phyloP scores from a whole-genome alignment of 2,888 invertebrate genomes.

The Mesopsocus fuscifrons region DNA sequence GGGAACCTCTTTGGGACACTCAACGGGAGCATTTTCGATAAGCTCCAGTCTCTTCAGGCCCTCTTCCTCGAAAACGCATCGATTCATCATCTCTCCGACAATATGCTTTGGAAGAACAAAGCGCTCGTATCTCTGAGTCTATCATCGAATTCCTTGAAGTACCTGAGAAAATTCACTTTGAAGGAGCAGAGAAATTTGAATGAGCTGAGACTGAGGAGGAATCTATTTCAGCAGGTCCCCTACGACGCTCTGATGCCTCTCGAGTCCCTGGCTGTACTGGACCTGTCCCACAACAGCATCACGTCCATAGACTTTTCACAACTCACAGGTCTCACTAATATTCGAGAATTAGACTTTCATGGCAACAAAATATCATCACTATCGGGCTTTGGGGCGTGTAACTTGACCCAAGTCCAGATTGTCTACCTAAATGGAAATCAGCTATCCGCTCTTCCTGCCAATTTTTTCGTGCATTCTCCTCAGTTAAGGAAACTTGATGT shows the following conservation, averaged over 20 bases:
- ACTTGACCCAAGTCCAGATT: conserved; percentile 49
- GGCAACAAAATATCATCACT: conserved; percentile 54
- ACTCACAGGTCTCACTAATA: conserved; percentile 50
- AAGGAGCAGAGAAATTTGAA: conserved; percentile 52
- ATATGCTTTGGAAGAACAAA: conserved; percentile 56
- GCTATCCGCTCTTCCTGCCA: conserved; percentile 54
- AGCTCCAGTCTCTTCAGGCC: conserved; percentile 57
- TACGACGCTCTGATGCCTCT: conserved; percentile 59
- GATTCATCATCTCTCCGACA: conserved; percentile 45
- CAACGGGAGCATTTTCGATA: conserved; percentile 49
- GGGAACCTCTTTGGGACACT: conserved; percentile 60
- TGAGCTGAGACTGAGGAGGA: conserved; percentile 54
- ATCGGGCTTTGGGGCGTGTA: conserved; percentile 53
- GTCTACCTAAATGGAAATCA: conserved; percentile 60
- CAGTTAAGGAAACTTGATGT: conserved; percentile 55
- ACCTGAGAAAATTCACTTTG: conserved; percentile 53
- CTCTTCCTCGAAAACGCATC: conserved; percentile 48
- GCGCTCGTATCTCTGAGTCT: conserved; percentile 54
- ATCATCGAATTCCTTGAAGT: conserved; percentile 44
- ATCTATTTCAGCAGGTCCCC: conserved; percentile 54
- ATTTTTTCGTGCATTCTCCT: conserved; percentile 57
- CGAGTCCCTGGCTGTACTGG: conserved; percentile 50
- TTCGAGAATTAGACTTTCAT: conserved; percentile 53
- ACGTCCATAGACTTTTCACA: conserved; percentile 47
- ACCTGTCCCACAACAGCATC: conserved; percentile 46